phyloP scores from a whole-genome alignment of 2,113 vertebrate genomes.

The Lepidiolamprologus cunningtoni region DNA sequence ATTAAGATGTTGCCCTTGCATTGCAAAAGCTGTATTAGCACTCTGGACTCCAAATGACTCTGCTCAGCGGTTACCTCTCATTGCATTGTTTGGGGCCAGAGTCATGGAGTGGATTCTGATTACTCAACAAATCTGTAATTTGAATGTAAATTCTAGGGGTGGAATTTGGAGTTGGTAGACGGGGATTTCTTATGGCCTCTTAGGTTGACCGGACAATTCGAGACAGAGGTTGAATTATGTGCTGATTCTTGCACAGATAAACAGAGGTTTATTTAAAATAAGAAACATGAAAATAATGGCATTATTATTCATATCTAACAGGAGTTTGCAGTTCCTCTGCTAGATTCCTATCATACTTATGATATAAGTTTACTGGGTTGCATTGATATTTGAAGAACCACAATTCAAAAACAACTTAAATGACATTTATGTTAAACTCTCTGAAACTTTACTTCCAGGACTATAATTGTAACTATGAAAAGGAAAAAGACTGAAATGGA shows the following conservation, averaged over 20 bases:
- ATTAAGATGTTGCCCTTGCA: conserved; percentile 59
- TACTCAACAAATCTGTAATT: conserved; percentile 26
- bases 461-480: neutral
- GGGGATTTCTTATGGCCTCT: neutral
- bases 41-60: conserved; percentile 21
- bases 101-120: conserved; percentile 28
- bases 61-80: conserved; percentile 5
- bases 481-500: neutral
- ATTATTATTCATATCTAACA: neutral
- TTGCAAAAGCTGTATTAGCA: conserved; percentile 42
- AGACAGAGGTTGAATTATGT: neutral
- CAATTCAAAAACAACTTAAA: neutral
- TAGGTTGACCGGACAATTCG: neutral
- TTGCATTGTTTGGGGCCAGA: conserved; percentile 31
- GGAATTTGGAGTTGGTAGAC: neutral
- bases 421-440: neutral
- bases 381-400: neutral
- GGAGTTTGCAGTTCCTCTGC: neutral
- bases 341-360: neutral
- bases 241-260: neutral
- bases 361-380: neutral
- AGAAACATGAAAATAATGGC: neutral
- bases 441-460: neutral
- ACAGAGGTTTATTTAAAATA: neutral
- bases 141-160: neutral